These are phyloP conservation scores for Lichenostomus cassidix DNA, from an alignment of 2,113 vertebrate genomes.

Conservation along the genomic window DNA sequence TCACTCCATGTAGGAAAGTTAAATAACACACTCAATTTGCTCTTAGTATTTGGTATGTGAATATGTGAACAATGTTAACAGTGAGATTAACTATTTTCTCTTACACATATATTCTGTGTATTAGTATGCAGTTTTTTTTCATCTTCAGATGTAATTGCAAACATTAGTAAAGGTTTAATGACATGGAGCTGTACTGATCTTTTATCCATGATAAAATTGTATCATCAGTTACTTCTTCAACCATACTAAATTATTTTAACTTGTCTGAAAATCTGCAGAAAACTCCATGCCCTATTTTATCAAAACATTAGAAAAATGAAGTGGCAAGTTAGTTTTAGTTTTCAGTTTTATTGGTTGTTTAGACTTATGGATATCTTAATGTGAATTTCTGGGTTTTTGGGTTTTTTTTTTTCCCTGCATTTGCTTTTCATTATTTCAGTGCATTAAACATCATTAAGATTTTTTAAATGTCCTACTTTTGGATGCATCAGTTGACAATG, in stretches of 20 bases:
- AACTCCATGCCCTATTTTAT: neutral
- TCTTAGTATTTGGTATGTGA: neutral
- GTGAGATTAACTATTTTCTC: neutral
- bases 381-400: accelerated
- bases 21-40: neutral
- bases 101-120: neutral
- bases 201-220: neutral
- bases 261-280: neutral
- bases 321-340: neutral
- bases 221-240: neutral
- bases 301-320: neutral
- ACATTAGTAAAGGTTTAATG: neutral
- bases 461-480: neutral
- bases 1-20: neutral
- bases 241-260: neutral
- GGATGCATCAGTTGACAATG: neutral
- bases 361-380: neutral
- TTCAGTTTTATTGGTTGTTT: neutral
- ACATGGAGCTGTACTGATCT: neutral
- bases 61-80: neutral
- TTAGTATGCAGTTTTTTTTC: neutral
- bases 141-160: neutral
- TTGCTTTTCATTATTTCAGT: constrained; percentile 10
- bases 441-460: neutral
- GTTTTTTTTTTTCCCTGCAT: accelerated